Conservation (phyloP, 1,140 invertebrate genomes). For the Asbolus verrucosus region DNA sequence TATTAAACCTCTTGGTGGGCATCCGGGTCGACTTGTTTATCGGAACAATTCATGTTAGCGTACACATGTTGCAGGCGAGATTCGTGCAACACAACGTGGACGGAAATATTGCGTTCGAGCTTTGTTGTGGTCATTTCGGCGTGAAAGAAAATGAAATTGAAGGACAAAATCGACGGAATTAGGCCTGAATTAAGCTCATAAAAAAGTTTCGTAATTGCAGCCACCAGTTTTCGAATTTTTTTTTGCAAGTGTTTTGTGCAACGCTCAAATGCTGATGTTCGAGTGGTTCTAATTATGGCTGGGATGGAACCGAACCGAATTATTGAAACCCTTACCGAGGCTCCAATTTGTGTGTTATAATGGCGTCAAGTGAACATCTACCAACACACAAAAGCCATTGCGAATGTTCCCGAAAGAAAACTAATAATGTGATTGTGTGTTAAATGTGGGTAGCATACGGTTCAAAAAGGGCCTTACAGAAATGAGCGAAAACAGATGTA, state of each 20-base stretch:
- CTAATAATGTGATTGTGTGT: neutral
- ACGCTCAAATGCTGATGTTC: constrained; percentile 20
- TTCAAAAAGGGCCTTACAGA: neutral
- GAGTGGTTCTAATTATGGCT: constrained; percentile 22
- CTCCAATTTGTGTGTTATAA: constrained; percentile 18
- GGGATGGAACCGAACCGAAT: constrained; percentile 30
- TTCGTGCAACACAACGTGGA: neutral
- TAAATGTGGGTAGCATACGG: neutral
- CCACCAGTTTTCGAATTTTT: neutral
- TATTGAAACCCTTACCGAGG: constrained; percentile 29
- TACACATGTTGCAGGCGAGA: neutral
- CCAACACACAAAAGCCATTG: neutral
- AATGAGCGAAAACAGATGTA: neutral
- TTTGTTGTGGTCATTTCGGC: neutral
- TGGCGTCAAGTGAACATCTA: neutral
- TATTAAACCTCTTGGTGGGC: neutral
- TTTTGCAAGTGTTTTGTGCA: too few species aligned
- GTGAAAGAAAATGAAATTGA: neutral
- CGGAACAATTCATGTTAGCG: neutral
- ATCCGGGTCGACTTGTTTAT: neutral
- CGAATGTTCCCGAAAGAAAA: neutral
- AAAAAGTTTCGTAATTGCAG: neutral
- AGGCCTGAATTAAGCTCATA: neutral
- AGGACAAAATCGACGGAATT: neutral
- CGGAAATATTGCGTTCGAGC: neutral